Base-by-base conservation (phyloP, 2,888 invertebrate species). In the Idaea straminata region DNA sequence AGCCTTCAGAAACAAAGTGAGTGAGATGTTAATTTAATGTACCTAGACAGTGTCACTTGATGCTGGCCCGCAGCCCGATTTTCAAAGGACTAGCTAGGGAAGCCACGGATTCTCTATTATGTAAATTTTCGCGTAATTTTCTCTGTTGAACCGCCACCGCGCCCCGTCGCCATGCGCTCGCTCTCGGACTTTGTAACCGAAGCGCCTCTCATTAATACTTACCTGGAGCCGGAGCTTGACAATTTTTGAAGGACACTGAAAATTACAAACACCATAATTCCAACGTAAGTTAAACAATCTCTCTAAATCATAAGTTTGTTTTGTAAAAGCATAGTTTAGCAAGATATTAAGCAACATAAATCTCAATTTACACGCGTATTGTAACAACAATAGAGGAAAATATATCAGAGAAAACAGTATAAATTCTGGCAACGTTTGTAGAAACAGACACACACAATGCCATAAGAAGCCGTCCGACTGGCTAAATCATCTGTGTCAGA, bases 31-130 rank as follows among this genome's bases (percentile, higher is more conserved):
- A 91, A 91, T 91, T 90, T 89, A 89, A 91, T 91, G 89, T 89
- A 81, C 84, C 47, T 47, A 47, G 85, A 80, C 82, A 83, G 86
- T 86, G 90, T 89, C 91, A 88, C 84, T 87, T 82, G 87, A 86
- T 83, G 83, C 88, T 84, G 82, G 82, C 84, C 81, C 83, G 73
- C 75, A 83, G 83, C 80, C 85, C 81, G 82, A 85, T 85, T 89
- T 89, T 90, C 91, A 91, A 91, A 91, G 91, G 90, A 88, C 87
- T 34, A 47, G 47, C 47, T 80, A 84, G 84, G 85, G 84, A 81
- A 81, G 87, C 89, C 90, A 91, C 90, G 88, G 91, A 88, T 89
- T 91, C 88, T 90, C 90, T 90, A 91, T 92, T 91, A 92, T 92
- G 92, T 89, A 92, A 92, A 92, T 92, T 91, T 87, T 81, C 84